Evolutionary conservation across 2,888 invertebrate species (phyloP).

Genomic region (Eristalis tenax): DNA sequence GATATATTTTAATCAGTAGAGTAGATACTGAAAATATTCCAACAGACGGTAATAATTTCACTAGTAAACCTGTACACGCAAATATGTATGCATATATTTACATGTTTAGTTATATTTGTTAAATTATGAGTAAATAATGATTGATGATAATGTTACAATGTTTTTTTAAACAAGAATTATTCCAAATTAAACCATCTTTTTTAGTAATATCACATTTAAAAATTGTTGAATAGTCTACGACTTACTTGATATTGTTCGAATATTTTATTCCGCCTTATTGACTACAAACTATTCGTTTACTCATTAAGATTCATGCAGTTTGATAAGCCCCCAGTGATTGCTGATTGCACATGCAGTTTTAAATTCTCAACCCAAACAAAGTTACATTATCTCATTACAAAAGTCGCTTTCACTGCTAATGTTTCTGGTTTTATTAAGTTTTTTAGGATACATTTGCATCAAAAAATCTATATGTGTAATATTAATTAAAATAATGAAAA

Average conservation of each 20-base stretch:
- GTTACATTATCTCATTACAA: not conserved
- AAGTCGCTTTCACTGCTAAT: conserved; percentile 3
- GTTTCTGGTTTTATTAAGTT: conserved; percentile 27
- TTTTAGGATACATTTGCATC: conserved; percentile 30
- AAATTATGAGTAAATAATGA: no score
- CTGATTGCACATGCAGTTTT: not conserved
- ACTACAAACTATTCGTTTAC: not conserved
- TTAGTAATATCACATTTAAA: not conserved
- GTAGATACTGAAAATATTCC: no score
- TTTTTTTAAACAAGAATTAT: not conserved
- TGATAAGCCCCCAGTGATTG: not conserved
- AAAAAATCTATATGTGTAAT: conserved; percentile 39
- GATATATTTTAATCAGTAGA: no score
- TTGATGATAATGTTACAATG: not conserved
- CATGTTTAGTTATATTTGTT: not conserved
- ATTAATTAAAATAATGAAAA: conserved; percentile 54
- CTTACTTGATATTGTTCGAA: not conserved
- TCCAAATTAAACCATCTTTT: not conserved
- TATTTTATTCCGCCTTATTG: not conserved
- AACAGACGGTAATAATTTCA: no score
- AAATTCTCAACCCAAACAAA: not conserved
- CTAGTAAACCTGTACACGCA: not conserved
- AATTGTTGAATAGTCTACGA: not conserved
- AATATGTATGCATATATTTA: not conserved
- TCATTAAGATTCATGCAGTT: not conserved